These are phyloP conservation scores for Spodoptera exigua DNA, from an alignment of 2,888 invertebrate species.

Conservation along the genomic window DNA sequence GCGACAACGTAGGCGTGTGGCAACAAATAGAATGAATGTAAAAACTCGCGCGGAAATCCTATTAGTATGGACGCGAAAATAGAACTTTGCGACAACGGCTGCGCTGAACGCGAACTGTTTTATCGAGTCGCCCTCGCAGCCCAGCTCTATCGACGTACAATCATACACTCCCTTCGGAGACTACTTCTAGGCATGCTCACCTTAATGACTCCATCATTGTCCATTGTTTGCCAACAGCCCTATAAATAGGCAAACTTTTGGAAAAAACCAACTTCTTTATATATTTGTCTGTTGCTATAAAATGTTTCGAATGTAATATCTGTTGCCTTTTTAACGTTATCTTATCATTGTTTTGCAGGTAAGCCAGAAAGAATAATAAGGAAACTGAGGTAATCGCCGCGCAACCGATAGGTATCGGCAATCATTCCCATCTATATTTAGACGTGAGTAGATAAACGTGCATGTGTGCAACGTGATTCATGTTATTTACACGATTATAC, in stretches of 20 bases:
- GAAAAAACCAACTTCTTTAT: no score
- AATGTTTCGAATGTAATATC: not conserved
- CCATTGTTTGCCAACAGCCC: not conserved
- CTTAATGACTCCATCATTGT: conserved; percentile 6
- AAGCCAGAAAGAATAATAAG: conserved; percentile 27
- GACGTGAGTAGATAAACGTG: conserved; percentile 31
- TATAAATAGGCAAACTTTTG: no score
- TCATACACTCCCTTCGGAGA: conserved; percentile 14
- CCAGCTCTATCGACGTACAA: conserved; percentile 19
- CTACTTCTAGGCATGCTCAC: conserved; percentile 9
- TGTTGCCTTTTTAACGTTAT: not conserved
- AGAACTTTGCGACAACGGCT: conserved; percentile 61
- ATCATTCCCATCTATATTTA: conserved; percentile 23
- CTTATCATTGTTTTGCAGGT: conserved; percentile 36
- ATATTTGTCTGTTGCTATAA: no score
- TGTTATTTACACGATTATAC: conserved; percentile 31
- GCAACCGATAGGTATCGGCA: conserved; percentile 20
- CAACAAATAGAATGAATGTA: conserved; percentile 70
- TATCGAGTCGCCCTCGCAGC: conserved; percentile 20
- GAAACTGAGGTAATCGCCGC: not conserved
- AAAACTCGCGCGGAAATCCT: conserved; percentile 76
- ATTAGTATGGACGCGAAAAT: conserved; percentile 69
- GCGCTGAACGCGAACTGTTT: conserved; percentile 30
- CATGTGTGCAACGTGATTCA: conserved; percentile 25
- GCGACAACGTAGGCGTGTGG: conserved; percentile 51